A percentile compares a stretch with the other conserved stretches of the same genome.
phyloP scores from a whole-genome alignment of 2,797 vertebrate species.

The Sebastes taczanowskii region DNA sequence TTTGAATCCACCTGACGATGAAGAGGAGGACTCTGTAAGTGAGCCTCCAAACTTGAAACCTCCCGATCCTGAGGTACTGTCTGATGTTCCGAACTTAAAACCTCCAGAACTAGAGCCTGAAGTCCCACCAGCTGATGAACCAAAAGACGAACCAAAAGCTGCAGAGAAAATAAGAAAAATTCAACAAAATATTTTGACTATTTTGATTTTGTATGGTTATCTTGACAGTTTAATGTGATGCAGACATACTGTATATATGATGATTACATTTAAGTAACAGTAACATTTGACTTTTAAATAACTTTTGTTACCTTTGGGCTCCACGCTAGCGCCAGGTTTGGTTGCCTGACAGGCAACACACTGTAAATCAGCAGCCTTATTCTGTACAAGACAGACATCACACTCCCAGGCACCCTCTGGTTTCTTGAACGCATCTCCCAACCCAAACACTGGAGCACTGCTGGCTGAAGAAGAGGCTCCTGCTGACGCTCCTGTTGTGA shows the following conservation, averaged over 20 bases:
- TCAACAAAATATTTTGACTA: background rate
- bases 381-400: constrained; percentile 87
- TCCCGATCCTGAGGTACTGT: constrained; percentile 69
- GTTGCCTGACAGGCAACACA: constrained; percentile 86
- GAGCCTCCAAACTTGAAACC: constrained; percentile 85
- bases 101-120: constrained; percentile 77
- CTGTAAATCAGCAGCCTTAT: constrained; percentile 84
- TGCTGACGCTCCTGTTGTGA: constrained; percentile 25
- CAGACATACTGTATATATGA: background rate
- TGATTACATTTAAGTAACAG: background rate
- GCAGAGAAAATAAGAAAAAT: background rate
- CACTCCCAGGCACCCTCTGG: constrained; percentile 93
- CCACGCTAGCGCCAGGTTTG: constrained; percentile 88
- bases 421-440: constrained; percentile 92
- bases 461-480: constrained; percentile 62
- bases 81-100: constrained; percentile 87
- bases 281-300: background rate
- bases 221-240: background rate
- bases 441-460: constrained; percentile 78
- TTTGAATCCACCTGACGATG: constrained; percentile 70
- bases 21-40: constrained; percentile 73
- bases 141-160: constrained; percentile 74
- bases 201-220: background rate
- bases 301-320: constrained; percentile 86
- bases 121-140: constrained; percentile 78